Evolutionary conservation across 2,797 vertebrate genomes (phyloP), one percentile per base, ranked within the genome.

Genomic region (Phoeniculus purpureus): DNA sequence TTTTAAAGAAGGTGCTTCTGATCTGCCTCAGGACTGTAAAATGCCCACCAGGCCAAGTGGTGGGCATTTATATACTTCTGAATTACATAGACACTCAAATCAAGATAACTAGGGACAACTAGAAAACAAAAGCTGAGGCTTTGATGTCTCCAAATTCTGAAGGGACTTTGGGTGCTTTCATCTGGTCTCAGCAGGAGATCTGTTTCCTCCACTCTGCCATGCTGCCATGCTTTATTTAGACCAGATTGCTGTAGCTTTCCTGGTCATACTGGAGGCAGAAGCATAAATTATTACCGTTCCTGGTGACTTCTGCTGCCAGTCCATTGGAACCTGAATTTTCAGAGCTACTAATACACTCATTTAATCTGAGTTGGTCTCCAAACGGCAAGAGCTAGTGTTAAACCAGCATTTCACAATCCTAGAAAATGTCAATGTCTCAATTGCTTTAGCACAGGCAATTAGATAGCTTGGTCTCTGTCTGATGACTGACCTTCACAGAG

Each of bases 381-480:
- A 72, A 75, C 43, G 31, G 21, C 23, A 66, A 79, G 59, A 17
- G 31, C 45, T 68, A 29, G n/a, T 45, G 22, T 59, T 80, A 92
- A 90, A 31, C 74, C 27, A 55, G 31, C 20, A 40, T 50, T 68
- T 31, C 13, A 15, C 40, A 83, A 73, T 75, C 51, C n/a, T 50
- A 29, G 29, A 48, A 26, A 77, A 60, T 60, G 20, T 71, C 61
- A 32, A 7, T 62, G 31, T 27, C 34, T 83, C 76, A 59, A 22
- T 19, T 87, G 32, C 26, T 72, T 90, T 85, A 82, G n/a, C 51
- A 78, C 17, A 82, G 78, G 23, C 55, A 75, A 40, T 29, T 70
- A 40, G 26, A 29, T 25, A 45, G 7, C 23, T 78, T 75, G 12
- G 55, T 34, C 59, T 48, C 83, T 3, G 1, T 43, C 51, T 68